Base-by-base conservation (phyloP, 1,140 invertebrate species). In the Pogonomyrmex californicus region DNA sequence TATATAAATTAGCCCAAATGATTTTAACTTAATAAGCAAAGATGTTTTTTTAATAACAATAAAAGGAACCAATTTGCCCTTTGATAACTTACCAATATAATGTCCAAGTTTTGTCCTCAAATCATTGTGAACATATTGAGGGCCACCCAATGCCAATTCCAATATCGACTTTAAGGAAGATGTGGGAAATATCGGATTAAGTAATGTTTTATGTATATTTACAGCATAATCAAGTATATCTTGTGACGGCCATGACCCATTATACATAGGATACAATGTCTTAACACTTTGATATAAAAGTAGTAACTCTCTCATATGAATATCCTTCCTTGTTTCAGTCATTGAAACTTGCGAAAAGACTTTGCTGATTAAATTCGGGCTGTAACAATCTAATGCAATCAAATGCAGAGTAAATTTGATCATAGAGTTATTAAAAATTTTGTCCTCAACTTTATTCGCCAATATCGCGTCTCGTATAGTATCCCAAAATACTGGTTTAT, bases 241-340 rank as follows among this genome's bases (percentile, higher is more conserved):
- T n/a, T 92, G 85, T 12, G 93, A 88, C 5, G 95, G 94, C 89
- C 94, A 91, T 30, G 95, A 90, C 51, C 95, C 93, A 41, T 86
- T 63, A 83, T 96, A 96, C 41, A 95, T 89, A 17, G 95, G 96
- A 90, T 96, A 95, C 70, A 97, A 95, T 1, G 94, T 91, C 71
- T 93, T 94, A 1, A 97, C 94, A n/a, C 95, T 95, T 93, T 97
- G 96, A 89, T 96, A 93, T 4, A 97, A 91, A 3, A 95, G 92
- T 41, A 97, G 87, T 9, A 83, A 3, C 5, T 83, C 79, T 23
- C 54, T 60, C 3, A 36, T 2, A 49, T 10, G n/a, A 36, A 96
- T 91, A 86, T 96, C 0, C 36, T 6, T 44, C n/a, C 87, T 66
- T n/a, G 4, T 30, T 30, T 79, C 0, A 7, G 2, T 9, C 33